These are phyloP conservation scores for Denticeps clupeoides DNA, from an alignment of 2,797 vertebrate genomes.

Conservation along the genomic window DNA sequence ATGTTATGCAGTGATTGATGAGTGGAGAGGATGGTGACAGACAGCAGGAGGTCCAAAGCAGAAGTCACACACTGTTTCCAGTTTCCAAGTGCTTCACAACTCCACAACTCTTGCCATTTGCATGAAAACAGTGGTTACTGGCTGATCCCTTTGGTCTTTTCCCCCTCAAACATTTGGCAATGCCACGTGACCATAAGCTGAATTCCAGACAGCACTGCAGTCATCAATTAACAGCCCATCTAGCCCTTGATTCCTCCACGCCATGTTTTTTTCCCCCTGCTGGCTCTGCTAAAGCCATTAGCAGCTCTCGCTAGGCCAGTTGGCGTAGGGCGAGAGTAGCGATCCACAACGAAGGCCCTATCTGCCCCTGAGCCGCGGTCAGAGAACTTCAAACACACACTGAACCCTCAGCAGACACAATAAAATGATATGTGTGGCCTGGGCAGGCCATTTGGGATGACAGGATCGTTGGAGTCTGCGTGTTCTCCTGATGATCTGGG, in stretches of 20 bases:
- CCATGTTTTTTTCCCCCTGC: neutral
- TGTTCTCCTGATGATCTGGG: conserved; percentile 6
- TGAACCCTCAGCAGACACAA: conserved; percentile 32
- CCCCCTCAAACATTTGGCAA: neutral
- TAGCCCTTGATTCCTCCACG: neutral
- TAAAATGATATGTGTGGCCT: conserved; percentile 29
- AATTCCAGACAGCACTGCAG: conserved; percentile 1
- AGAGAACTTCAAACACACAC: conserved; percentile 25
- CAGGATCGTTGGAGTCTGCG: conserved; percentile 12
- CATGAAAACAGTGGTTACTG: neutral
- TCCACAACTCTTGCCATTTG: no score
- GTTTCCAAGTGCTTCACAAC: no score
- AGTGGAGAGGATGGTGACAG: no score
- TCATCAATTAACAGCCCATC: conserved; percentile 5
- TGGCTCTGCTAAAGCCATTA: conserved; percentile 4
- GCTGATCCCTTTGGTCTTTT: neutral
- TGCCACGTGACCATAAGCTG: neutral
- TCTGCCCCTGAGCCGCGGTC: neutral
- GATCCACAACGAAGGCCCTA: conserved; percentile 5
- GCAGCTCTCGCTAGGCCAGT: conserved; percentile 5
- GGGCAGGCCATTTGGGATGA: conserved; percentile 25
- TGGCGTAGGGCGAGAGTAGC: conserved; percentile 7
- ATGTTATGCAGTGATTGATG: no score
- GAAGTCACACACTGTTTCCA: no score
- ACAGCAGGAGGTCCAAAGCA: no score